A percentile compares a stretch with the other conserved stretches of the same genome.
Conservation (phyloP, 2,113 vertebrate species). For the Rhabdornis inornatus region DNA sequence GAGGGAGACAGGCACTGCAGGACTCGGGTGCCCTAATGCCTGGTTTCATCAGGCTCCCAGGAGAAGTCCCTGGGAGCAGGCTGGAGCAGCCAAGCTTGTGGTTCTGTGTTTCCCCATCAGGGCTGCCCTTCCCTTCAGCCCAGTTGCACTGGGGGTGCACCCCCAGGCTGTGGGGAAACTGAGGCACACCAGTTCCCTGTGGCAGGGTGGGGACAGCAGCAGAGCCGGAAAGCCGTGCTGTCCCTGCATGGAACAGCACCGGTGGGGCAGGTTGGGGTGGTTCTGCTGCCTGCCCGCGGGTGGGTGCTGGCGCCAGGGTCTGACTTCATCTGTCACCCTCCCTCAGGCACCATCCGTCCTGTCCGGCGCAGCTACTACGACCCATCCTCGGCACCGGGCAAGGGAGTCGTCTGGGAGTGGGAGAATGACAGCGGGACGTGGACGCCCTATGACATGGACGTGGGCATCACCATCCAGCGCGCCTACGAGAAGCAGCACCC, state of each 20-base stretch:
- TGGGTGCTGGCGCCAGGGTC: background rate
- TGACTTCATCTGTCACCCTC: background rate
- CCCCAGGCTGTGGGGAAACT: background rate
- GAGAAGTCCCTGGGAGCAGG: background rate
- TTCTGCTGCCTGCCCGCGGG: background rate
- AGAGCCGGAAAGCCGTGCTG: fast-evolving
- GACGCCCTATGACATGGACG: constrained; percentile 79
- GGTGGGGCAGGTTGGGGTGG: background rate
- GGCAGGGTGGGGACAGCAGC: background rate
- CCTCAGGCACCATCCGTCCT: constrained; percentile 75
- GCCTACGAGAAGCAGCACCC: constrained; percentile 79
- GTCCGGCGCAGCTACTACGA: constrained; percentile 79
- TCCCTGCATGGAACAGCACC: fast-evolving
- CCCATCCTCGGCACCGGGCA: constrained; percentile 69
- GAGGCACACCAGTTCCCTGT: background rate
- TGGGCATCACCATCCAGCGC: constrained; percentile 77
- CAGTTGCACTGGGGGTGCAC: background rate
- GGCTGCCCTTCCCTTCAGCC: background rate
- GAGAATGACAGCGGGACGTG: constrained; percentile 76
- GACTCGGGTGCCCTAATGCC: fast-evolving
- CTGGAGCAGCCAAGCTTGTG: background rate
- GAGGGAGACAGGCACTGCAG: background rate
- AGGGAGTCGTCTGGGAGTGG: constrained; percentile 81
- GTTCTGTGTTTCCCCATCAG: background rate
- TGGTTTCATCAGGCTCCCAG: background rate